Base-by-base conservation (phyloP, 2,113 vertebrate genomes). In the Rafetus swinhoei region DNA sequence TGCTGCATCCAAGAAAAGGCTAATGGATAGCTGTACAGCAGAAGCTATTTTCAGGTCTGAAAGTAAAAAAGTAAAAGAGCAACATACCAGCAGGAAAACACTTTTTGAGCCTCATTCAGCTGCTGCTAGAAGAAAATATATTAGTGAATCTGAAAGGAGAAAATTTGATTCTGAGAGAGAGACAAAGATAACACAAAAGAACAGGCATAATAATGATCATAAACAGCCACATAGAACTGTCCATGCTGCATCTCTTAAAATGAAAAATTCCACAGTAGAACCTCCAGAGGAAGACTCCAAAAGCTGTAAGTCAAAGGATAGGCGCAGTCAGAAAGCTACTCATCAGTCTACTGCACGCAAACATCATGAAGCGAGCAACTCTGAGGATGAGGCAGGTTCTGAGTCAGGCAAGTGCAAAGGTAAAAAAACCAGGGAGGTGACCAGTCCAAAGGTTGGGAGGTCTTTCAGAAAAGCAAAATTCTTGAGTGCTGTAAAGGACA, bases 1-100 rank as follows among this genome's bases (percentile, higher is more conserved):
- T 91, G 91, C 95, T 60, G 91, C 50, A 10, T 97, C 97, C 74
- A 97, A 96, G 93, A 96, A 92, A 94, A 92, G 87, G 4, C 93
- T 95, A 90, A 59, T 95, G 55, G 81, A 65, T 79, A 84, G 81
- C 88, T 94, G 84, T 84, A 94, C 95, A 80, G 95, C 95, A 88
- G 95, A 97, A 39, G 59, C 88, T 39, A 76, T 72, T 56, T 69
- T 93, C 79, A 74, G 74, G 59, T 96, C 93, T 83, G 96, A 95
- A 88, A 94, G 91, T 80, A 97, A 96, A 91, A 80, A 84, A 56
- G 94, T 95, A 92, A 79, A 92, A 90, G 85, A 95, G 79, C 59
- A 62, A 79, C 88, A 69, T 90, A 79, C 4, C 72, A 57, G 69
- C 72, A 90, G 86, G 65, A 85, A 82, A 86, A 82, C 52, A 83